Percentiles rank a stretch among this genome's conserved stretches.
Evolutionary conservation across 1,140 invertebrate genomes (phyloP).

Genomic region (Xylocopa sonorina): DNA sequence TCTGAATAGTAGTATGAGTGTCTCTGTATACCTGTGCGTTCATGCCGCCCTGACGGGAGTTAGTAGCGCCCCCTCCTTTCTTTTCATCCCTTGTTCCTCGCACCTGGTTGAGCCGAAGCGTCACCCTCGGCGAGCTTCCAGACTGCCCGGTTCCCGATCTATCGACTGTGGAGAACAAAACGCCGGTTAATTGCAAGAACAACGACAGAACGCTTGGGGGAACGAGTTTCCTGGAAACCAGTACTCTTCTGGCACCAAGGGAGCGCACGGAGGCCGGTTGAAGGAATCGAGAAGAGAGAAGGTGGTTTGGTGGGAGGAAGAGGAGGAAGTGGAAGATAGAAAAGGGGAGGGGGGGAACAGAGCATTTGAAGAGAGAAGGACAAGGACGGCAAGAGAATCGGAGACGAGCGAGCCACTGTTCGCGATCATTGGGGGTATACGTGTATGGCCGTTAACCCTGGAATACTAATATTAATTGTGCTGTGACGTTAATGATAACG

Average conservation of each 20-base stretch:
- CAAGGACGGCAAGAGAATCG: constrained; percentile 9
- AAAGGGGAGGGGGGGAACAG: neutral
- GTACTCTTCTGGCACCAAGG: constrained; percentile 1
- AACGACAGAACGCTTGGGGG: constrained; percentile 6
- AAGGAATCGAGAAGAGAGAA: neutral
- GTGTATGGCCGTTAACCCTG: constrained; percentile 44
- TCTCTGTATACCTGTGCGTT: constrained; percentile 63
- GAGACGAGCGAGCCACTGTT: neutral
- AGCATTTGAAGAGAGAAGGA: neutral
- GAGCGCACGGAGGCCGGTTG: neutral
- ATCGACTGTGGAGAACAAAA: constrained; percentile 74
- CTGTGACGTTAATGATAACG: no score
- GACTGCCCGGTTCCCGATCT: constrained; percentile 79
- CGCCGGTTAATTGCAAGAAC: constrained; percentile 37
- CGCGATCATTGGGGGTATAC: constrained; percentile 24
- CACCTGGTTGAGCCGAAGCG: constrained; percentile 84
- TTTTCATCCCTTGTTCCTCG: constrained; percentile 83
- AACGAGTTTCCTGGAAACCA: constrained; percentile 26
- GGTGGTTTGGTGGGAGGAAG: neutral
- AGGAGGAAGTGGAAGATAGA: neutral
- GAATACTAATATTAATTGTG: no score
- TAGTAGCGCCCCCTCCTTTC: constrained; percentile 70
- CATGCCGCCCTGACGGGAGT: constrained; percentile 68
- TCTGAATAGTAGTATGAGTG: no score
- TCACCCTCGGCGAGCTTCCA: constrained; percentile 83